Evolutionary conservation across 1,140 invertebrate genomes (phyloP), one percentile per base, ranked within the genome.

Genomic region (Bombus turneri): DNA sequence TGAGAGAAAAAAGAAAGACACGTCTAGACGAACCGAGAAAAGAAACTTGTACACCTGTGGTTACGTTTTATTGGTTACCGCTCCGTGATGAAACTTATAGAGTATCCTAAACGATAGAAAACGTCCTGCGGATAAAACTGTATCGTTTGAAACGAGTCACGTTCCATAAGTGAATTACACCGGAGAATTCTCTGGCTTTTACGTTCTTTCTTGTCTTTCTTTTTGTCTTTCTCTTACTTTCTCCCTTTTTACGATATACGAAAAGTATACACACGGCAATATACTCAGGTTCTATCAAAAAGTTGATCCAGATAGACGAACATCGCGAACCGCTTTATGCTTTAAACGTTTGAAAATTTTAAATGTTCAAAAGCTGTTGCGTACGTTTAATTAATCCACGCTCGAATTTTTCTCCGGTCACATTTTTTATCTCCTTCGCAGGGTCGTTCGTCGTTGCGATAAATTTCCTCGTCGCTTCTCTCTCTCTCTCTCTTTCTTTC

Each of bases 301-400:
- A 5, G 39, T 74, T 43, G 9, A 6, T 25, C 9, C n/a, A 41
- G 34, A 39, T 47, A 18, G n/a, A 75, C 43, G 41, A 5, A 57
- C 34, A 12, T 47, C 18, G 57, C 15, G 8, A n/a, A 31, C 28
- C 13, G 15, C n/a, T 62, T 77, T 62, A 41, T 28, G 34, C 37
- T 39, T 41, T 39, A 41, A 41, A 62, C 8, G 57, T 62, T 62
- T 62, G 37, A 62, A 62, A 39, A 62, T 77, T n/a, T 22, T 31
- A n/a, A 62, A 77, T 15, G 66, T 73, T 81, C 18, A 28, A 39
- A 71, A 59, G 47, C 34, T 79, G 43, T 34, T 31, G 22, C 41
- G 2, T 6, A 12, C 68, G 25, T 81, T 81, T 81, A 53, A 81
- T 72, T 72, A 81, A 81, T 81, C 68, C 53, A 41, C 68, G 43